phyloP scores from a whole-genome alignment of 92 coral and sea anemone genomes.

The Palythoa caribaeorum region DNA sequence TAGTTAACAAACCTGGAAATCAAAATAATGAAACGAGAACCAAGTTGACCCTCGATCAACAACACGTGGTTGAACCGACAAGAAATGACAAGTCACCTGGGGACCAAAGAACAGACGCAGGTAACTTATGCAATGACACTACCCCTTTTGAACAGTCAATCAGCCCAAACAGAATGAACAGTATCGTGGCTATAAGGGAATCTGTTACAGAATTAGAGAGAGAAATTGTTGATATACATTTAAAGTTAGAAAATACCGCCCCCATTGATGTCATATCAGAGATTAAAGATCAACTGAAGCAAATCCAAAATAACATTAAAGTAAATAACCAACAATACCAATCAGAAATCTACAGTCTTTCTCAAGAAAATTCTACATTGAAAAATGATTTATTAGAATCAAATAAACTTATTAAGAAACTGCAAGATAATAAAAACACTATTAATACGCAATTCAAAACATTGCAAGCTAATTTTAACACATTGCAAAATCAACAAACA shows the following conservation, averaged over 20 bases:
- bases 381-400: neutral
- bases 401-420: neutral
- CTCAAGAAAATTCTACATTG: slow-evolving; percentile 5
- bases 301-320: neutral
- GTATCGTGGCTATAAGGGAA: neutral
- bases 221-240: neutral
- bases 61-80: neutral
- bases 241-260: neutral
- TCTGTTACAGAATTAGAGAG: slow-evolving; percentile 1
- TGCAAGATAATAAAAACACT: slow-evolving; percentile 15
- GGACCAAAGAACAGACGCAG: neutral
- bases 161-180: slow-evolving; percentile 2
- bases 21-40: neutral
- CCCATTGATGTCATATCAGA: neutral
- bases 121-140: neutral
- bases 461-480: neutral
- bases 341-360: slow-evolving; percentile 7
- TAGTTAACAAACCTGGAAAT: neutral
- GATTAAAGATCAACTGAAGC: neutral
- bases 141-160: slow-evolving; percentile 4
- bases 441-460: neutral
- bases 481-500: neutral
- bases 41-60: neutral
- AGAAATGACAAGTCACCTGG: neutral
- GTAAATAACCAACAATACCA: neutral